Percentiles rank a stretch among this genome's conserved stretches.
Evolutionary conservation across 2,113 vertebrate species (phyloP).

Genomic region (Ochotona curzoniae): DNA sequence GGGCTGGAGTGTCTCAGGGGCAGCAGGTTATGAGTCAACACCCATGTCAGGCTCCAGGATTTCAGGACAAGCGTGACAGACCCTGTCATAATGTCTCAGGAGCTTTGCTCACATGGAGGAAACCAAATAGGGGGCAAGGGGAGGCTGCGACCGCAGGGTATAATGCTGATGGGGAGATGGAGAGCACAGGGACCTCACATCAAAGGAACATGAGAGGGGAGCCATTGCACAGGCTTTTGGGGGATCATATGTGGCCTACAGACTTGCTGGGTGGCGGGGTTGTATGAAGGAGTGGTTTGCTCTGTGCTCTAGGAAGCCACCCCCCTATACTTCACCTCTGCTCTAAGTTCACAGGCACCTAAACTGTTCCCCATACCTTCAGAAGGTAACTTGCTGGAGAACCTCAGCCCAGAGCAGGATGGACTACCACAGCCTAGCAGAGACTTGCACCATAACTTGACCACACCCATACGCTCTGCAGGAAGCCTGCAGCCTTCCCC

Average conservation of each 20-base stretch:
- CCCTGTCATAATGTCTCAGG: neutral
- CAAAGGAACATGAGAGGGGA: neutral
- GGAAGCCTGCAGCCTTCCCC: no score
- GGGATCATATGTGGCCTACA: neutral
- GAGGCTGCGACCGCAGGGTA: neutral
- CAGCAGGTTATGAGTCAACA: neutral
- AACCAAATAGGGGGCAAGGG: neutral
- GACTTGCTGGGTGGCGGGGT: neutral
- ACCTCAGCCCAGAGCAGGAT: neutral
- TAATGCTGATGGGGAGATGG: neutral
- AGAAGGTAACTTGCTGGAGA: neutral
- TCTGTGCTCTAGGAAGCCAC: neutral
- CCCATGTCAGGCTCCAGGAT: neutral
- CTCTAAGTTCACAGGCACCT: neutral
- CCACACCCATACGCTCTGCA: neutral
- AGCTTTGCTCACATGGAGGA: accelerated
- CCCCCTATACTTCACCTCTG: neutral
- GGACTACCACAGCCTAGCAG: neutral
- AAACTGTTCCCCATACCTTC: neutral
- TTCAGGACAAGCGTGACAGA: neutral
- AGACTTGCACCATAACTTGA: neutral
- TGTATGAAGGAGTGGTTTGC: neutral
- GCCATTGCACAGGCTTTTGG: neutral
- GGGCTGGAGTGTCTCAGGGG: conserved; percentile 40
- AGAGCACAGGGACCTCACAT: neutral